Evolutionary conservation across 2,113 vertebrate species (phyloP), one percentile per base, ranked within the genome.

Genomic region (Macaca mulatta): DNA sequence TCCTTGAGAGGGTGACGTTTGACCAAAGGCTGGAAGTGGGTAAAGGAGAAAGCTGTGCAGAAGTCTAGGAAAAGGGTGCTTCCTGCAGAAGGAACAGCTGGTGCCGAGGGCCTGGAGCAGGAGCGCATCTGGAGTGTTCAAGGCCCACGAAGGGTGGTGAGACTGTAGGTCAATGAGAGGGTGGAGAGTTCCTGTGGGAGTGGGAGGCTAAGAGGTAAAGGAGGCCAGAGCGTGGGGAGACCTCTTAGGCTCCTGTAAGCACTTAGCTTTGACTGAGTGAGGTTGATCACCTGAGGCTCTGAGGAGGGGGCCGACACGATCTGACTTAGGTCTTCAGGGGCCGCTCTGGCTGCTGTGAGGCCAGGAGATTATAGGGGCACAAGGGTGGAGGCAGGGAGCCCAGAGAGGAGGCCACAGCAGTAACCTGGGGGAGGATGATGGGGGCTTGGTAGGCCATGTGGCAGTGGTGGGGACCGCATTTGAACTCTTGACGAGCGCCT

Each of bases 401-500:
- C 78, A 57, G 40, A 0, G 6, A 93, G 40, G 25, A 18, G 35
- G 9, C 32, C 40, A 8, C 0, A 6, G 25, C n/a, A 18, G 5
- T 45, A 22, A 72, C 22, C 22, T 25, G 22, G 45, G 13, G 55
- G 2, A 25, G 48, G 52, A 13, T 0, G 45, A 22, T 0, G 0
- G 85, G 27, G 18, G 86, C 40, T 8, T 70, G 64, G 70, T 3
- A 3, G 75, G 48, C 27, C 2, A 11, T 0, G 35, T 48, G 30
- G 77, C 16, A 16, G 59, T 25, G 23, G 61, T 1, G 27, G 32
- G 18, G 23, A 16, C 16, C 0, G 11, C 16, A 9, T 75, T 27
- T 59, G 20, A 14, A 22, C 25, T 35, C 40, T 59, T 4, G 4
- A 5, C 0, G 18, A 35, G 35, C 5, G 10, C 3, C 30, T n/a